Percentiles rank a stretch among this genome's conserved stretches.
These are phyloP conservation scores for Hirtodrosophila cameraria DNA, from an alignment of 2,888 invertebrate genomes.

Conservation along the genomic window DNA sequence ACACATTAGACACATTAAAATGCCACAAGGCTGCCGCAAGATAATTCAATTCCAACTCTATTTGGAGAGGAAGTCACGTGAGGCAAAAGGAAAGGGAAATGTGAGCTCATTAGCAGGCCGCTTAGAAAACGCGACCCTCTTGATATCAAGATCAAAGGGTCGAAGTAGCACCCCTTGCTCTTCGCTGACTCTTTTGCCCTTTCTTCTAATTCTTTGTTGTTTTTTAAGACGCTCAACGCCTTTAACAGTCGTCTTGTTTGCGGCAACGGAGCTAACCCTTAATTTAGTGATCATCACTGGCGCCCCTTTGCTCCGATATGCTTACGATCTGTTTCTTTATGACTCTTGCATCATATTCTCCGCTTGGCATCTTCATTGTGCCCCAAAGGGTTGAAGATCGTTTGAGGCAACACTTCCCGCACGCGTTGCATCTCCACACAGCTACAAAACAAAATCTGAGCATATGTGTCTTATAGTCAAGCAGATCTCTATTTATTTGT, in stretches of 20 bases:
- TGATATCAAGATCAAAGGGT: slow-evolving; percentile 49
- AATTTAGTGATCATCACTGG: slow-evolving; percentile 66
- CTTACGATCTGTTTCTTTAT: slow-evolving; percentile 34
- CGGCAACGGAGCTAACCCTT: slow-evolving; percentile 60
- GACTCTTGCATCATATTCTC: slow-evolving; percentile 33
- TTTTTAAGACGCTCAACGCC: slow-evolving; percentile 50
- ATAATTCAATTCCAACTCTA: slow-evolving; percentile 63
- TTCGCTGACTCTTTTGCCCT: slow-evolving; percentile 16
- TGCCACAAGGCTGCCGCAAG: slow-evolving; percentile 66
- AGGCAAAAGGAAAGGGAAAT: slow-evolving; percentile 39
- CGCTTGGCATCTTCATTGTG: slow-evolving; percentile 35
- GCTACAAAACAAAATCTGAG: slow-evolving; percentile 50
- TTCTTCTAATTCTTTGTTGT: slow-evolving; percentile 28
- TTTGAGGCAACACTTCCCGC: slow-evolving; percentile 34
- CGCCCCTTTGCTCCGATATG: slow-evolving; percentile 38
- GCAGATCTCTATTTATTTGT: slow-evolving; percentile 45
- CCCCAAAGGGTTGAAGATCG: slow-evolving; percentile 36
- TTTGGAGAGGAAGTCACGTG: slow-evolving; percentile 51
- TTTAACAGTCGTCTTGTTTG: slow-evolving; percentile 58
- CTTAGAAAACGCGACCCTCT: slow-evolving; percentile 68
- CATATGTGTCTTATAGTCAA: slow-evolving; percentile 50
- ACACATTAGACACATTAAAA: slow-evolving; percentile 77
- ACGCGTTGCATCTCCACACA: slow-evolving; percentile 35
- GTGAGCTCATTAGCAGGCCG: slow-evolving; percentile 70
- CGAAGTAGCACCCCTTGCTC: slow-evolving; percentile 61